Conservation (phyloP, 2,797 vertebrate species). For the Molossus molossus region DNA sequence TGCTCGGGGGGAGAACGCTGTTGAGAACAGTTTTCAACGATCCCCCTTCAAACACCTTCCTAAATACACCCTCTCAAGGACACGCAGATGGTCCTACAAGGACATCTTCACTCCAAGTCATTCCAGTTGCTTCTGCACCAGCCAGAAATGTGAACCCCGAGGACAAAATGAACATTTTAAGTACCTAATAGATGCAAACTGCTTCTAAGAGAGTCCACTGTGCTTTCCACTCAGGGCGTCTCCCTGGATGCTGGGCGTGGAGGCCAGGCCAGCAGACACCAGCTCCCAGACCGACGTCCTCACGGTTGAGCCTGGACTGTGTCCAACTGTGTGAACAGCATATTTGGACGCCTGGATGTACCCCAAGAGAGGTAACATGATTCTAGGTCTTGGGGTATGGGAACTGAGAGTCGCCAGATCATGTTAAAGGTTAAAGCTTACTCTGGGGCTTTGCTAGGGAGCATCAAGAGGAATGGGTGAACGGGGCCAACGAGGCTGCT, state of each 20-base stretch:
- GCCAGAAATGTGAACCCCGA: background rate
- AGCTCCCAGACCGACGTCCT: background rate
- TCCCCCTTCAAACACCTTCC: background rate
- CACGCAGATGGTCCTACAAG: rapidly evolving
- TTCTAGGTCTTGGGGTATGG: background rate
- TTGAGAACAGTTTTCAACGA: background rate
- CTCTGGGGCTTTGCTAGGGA: too few species aligned
- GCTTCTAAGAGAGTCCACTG: background rate
- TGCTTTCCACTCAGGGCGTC: background rate
- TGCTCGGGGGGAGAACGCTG: rapidly evolving
- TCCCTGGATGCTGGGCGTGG: rapidly evolving
- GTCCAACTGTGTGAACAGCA: background rate
- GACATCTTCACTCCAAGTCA: too few species aligned
- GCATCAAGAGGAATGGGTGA: background rate
- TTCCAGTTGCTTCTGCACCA: background rate
- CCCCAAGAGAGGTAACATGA: background rate
- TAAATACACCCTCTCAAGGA: rapidly evolving
- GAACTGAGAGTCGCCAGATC: too few species aligned
- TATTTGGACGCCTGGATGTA: background rate
- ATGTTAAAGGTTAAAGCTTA: background rate
- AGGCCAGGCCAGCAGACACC: background rate
- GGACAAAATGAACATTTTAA: background rate
- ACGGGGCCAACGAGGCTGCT: rapidly evolving
- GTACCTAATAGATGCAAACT: rapidly evolving
- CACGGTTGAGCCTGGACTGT: background rate